Evolutionary conservation across 2,113 vertebrate genomes (phyloP).

Genomic region (Phoenicopterus ruber): DNA sequence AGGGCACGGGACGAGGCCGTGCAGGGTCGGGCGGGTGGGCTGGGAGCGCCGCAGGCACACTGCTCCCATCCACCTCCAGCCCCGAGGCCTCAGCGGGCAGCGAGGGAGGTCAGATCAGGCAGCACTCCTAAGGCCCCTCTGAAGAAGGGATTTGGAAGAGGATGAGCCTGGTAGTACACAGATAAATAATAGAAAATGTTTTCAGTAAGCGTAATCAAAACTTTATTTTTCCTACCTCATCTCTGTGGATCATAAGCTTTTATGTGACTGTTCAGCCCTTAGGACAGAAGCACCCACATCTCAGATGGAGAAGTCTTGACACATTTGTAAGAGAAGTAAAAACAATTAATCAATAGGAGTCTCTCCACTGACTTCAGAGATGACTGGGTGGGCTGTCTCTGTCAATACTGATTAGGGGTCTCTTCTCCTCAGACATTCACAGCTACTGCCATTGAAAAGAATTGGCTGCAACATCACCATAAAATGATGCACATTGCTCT

Average conservation of each 20-base stretch:
- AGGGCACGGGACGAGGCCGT: neutral
- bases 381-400: neutral
- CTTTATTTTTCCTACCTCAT: neutral
- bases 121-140: neutral
- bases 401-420: neutral
- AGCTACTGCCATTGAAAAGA: neutral
- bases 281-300: neutral
- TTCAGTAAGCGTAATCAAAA: neutral
- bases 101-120: neutral
- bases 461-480: neutral
- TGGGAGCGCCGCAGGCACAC: accelerated
- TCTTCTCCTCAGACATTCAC: neutral
- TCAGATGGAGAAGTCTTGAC: neutral
- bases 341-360: neutral
- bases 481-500: neutral
- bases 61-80: neutral
- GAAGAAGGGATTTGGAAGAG: neutral
- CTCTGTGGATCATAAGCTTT: neutral
- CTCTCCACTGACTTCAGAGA: neutral
- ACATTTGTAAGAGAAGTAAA: neutral
- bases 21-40: neutral
- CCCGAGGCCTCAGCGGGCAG: neutral
- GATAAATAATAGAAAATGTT: neutral
- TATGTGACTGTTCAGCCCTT: neutral
- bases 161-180: neutral